phyloP scores from a whole-genome alignment of 2,113 vertebrate species.

The Herpetotheres cachinnans region DNA sequence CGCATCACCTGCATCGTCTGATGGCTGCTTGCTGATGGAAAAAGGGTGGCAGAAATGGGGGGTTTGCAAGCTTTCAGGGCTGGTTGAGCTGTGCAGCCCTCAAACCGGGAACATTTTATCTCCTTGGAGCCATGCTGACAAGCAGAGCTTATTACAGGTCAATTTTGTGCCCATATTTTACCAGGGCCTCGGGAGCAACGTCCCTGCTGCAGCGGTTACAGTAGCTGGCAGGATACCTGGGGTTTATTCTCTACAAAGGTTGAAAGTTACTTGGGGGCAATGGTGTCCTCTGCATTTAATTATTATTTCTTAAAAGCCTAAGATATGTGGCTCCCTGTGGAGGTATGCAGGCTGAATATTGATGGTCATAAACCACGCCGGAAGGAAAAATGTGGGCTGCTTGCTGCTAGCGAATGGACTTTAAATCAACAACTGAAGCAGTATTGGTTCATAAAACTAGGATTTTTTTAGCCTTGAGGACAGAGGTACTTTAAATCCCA shows the following conservation, averaged over 20 bases:
- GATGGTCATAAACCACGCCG: conserved; percentile 49
- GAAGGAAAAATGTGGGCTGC: conserved; percentile 37
- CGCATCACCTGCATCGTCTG: background rate
- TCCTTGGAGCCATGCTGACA: rapidly evolving
- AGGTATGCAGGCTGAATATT: conserved; percentile 24
- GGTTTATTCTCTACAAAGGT: conserved; percentile 10
- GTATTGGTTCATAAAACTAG: conserved; percentile 56
- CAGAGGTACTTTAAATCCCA: conserved; percentile 62
- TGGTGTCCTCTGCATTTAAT: conserved; percentile 43
- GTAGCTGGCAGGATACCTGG: background rate
- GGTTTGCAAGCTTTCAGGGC: background rate
- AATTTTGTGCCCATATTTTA: background rate
- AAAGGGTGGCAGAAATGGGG: background rate
- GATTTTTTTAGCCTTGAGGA: conserved; percentile 62
- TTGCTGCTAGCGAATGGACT: conserved; percentile 29
- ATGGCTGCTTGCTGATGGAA: background rate
- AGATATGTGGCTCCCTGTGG: conserved; percentile 36
- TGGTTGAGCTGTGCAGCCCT: background rate
- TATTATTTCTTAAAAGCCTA: conserved; percentile 39
- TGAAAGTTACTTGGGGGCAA: conserved; percentile 25
- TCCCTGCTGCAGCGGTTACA: background rate
- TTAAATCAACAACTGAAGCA: conserved; percentile 64
- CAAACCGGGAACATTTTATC: background rate
- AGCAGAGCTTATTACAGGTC: background rate
- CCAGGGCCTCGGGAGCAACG: background rate